Base-by-base conservation (phyloP, 1,140 invertebrate genomes). In the Theocolax elegans region DNA sequence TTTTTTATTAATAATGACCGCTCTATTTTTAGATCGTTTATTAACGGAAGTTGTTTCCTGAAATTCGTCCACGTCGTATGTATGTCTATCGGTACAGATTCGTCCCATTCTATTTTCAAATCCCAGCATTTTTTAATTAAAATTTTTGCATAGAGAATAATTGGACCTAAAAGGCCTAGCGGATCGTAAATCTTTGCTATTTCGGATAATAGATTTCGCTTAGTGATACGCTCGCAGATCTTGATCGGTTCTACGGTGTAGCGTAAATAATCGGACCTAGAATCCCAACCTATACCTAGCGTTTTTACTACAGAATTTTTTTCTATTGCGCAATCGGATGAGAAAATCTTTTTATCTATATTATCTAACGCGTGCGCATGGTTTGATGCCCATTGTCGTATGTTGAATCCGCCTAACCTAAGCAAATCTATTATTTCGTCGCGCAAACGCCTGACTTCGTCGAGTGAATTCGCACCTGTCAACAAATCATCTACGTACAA, bases 151-250 rank as follows among this genome's bases (percentile, higher is more conserved):
- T 15, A 19, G 12, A 73, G 21, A n/a, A 67, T 23, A 13, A 73
- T 60, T 1, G 62, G 67, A 8, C 44, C 40, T 9, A 73, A 15
- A 2, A 72, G 17, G 17, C 67, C 71, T 2, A 74, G 13, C 6
- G 73, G 64, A 19, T 74, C 58, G 35, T 58, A 72, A 23, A 72
- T 59, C 29, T 62, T 68, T 3, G 67, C 54, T 27, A 70, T 23
- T 48, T 72, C 3, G 9, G 64, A 65, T 35, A 73, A 17, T n/a
- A 74, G 49, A 1, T 44, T 51, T 71, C 65, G 13, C 59, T 73
- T 72, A 0, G 53, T 59, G 4, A 29, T 42, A 17, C 12, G 17
- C 0, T 19, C 10, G 3, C 0, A 25, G 1, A n/a, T 13, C 3
- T 60, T 15, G 4, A 54, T 25, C 1, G 9, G 2, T 10, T 59